A percentile compares a stretch with the other conserved stretches of the same genome.
Conservation (phyloP, 1,140 invertebrate species). For the Macrocentrus cingulum region DNA sequence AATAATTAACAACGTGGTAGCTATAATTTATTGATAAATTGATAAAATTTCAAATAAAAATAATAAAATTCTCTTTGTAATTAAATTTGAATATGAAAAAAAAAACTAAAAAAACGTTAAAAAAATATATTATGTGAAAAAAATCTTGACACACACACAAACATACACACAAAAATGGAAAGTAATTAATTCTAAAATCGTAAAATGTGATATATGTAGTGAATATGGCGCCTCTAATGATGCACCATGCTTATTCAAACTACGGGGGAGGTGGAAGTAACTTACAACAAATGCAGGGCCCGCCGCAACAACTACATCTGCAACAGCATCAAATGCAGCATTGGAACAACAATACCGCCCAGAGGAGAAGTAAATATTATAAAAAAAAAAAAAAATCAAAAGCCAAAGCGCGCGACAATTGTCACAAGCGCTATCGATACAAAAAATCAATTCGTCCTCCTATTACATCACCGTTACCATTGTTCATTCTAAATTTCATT, state of each 20-base stretch:
- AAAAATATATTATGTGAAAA: not conserved
- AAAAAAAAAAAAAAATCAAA: slow-evolving; percentile 32
- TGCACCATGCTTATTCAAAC: slow-evolving; percentile 65
- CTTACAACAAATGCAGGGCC: slow-evolving; percentile 63
- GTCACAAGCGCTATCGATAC: slow-evolving; percentile 11
- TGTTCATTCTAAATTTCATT: slow-evolving; percentile 18
- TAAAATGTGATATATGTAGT: slow-evolving; percentile 59
- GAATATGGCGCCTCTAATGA: slow-evolving; percentile 61
- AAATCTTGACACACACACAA: slow-evolving; percentile 9
- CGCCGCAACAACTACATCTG: slow-evolving; percentile 55
- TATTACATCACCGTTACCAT: slow-evolving; percentile 26
- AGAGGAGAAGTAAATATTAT: slow-evolving; percentile 63
- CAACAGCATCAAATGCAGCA: slow-evolving; percentile 62
- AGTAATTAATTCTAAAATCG: slow-evolving; percentile 45
- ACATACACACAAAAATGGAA: slow-evolving; percentile 27
- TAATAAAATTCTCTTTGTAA: too few species aligned
- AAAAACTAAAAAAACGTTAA: not conserved
- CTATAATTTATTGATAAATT: too few species aligned
- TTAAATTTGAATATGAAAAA: not conserved
- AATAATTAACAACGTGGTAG: too few species aligned
- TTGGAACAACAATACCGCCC: slow-evolving; percentile 62
- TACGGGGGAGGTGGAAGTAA: slow-evolving; percentile 63
- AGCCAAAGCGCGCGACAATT: slow-evolving; percentile 15
- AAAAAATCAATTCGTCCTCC: slow-evolving; percentile 13
- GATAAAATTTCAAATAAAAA: too few species aligned